phyloP scores from a whole-genome alignment of 2,888 invertebrate species.

The Apoderus coryli region DNA sequence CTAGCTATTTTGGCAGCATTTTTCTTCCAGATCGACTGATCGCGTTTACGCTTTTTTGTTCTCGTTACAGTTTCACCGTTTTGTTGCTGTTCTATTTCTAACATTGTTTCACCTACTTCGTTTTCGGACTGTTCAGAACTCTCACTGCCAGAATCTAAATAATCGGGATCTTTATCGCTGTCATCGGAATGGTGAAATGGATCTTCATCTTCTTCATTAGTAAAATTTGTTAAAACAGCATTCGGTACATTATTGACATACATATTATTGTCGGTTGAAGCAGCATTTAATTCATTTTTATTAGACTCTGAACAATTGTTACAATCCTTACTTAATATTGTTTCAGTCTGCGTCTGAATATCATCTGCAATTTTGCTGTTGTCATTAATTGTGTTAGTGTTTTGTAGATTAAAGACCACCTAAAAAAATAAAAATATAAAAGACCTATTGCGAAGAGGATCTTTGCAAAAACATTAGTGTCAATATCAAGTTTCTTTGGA shows the following conservation, averaged over 20 bases:
- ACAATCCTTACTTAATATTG: too few species aligned
- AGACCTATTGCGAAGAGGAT: too few species aligned
- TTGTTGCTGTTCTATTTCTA: slow-evolving; percentile 4
- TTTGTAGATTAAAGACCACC: too few species aligned
- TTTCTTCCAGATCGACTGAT: slow-evolving; percentile 3
- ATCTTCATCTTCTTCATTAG: slow-evolving; percentile 4
- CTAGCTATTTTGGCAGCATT: slow-evolving; percentile 5
- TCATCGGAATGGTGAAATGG: slow-evolving; percentile 4
- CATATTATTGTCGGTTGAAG: slow-evolving; percentile 3
- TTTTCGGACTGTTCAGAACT: slow-evolving; percentile 5
- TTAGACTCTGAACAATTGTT: slow-evolving; percentile 2
- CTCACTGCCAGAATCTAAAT: slow-evolving; percentile 2
- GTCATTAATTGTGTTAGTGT: too few species aligned
- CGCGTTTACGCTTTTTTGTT: slow-evolving; percentile 5
- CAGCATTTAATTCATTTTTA: slow-evolving; percentile 5
- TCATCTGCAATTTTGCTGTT: too few species aligned
- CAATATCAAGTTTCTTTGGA: too few species aligned
- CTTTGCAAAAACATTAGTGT: too few species aligned
- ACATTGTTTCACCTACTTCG: slow-evolving; percentile 2
- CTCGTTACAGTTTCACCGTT: slow-evolving; percentile 1
- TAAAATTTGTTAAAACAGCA: slow-evolving; percentile 1
- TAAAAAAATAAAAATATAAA: too few species aligned
- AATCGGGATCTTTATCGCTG: slow-evolving; percentile 4
- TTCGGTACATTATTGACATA: too few species aligned
- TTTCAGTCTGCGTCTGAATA: too few species aligned